phyloP scores from a whole-genome alignment of 1,140 invertebrate genomes.

The Cotesia typhae region DNA sequence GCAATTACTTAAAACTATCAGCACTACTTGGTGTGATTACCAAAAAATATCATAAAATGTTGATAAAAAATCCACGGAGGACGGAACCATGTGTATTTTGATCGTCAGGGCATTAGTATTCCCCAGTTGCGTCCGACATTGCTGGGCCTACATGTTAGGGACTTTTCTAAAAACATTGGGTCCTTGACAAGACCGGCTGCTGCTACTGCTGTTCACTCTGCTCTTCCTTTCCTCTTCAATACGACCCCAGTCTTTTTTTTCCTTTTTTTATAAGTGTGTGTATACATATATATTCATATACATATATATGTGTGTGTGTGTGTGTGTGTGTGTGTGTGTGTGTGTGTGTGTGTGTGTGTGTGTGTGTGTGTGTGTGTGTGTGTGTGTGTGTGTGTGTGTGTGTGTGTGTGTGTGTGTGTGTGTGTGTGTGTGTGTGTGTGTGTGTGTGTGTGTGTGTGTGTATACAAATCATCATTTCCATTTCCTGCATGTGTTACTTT shows the following conservation, averaged over 20 bases:
- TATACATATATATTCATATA: too few relatives aligned
- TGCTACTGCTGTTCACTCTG: not conserved
- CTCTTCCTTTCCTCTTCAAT: not conserved
- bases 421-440: too few relatives aligned
- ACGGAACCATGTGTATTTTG: not conserved
- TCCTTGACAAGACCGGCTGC: constrained; percentile 25
- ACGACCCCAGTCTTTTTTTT: not conserved
- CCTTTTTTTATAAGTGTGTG: not conserved
- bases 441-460: too few relatives aligned
- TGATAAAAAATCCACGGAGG: too few relatives aligned
- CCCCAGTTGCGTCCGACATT: constrained; percentile 48
- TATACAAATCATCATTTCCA: not conserved
- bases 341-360: too few relatives aligned
- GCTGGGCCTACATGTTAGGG: constrained; percentile 36
- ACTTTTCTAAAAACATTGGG: constrained; percentile 51
- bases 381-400: too few relatives aligned
- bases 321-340: too few relatives aligned
- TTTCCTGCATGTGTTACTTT: not conserved
- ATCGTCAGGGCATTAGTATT: constrained; percentile 46
- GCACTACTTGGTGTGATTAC: too few relatives aligned
- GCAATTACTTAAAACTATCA: not conserved
- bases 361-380: too few relatives aligned
- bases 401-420: too few relatives aligned
- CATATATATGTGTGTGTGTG: too few relatives aligned
- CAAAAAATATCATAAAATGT: too few relatives aligned